phyloP scores from a whole-genome alignment of 2,888 invertebrate species.

The Harpalus rufipes region DNA sequence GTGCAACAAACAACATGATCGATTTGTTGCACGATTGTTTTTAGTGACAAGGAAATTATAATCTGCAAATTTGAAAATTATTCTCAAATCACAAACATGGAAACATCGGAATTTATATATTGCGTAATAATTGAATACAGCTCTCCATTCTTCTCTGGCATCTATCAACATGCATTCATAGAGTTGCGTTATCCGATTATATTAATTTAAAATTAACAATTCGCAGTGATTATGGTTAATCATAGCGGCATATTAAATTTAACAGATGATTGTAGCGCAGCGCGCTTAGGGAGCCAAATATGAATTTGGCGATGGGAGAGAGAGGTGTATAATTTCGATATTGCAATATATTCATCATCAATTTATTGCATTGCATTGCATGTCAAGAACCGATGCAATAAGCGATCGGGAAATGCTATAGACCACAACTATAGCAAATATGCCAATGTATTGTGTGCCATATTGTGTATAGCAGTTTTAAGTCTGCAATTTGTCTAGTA shows the following conservation, averaged over 20 bases:
- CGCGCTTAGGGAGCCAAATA: neutral
- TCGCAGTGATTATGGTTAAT: slow-evolving; percentile 62
- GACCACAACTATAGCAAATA: neutral
- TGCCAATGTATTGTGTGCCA: neutral
- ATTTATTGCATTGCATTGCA: slow-evolving; percentile 55
- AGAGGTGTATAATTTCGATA: slow-evolving; percentile 48
- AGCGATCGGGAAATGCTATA: neutral
- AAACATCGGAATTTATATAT: slow-evolving; percentile 46
- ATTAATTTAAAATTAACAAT: slow-evolving; percentile 64
- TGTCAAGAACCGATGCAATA: slow-evolving; percentile 11
- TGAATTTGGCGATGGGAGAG: neutral
- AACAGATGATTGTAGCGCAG: slow-evolving; percentile 45
- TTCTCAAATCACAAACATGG: slow-evolving; percentile 34
- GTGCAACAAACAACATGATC: slow-evolving; percentile 10
- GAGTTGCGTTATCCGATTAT: slow-evolving; percentile 60
- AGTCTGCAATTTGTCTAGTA: neutral
- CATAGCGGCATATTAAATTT: slow-evolving; percentile 61
- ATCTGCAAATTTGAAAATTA: slow-evolving; percentile 21
- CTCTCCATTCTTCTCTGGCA: slow-evolving; percentile 35
- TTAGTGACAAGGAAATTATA: slow-evolving; percentile 43
- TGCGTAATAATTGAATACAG: slow-evolving; percentile 51
- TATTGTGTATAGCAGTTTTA: neutral
- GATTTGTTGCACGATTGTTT: slow-evolving; percentile 1
- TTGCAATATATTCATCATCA: slow-evolving; percentile 58
- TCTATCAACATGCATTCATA: slow-evolving; percentile 55